Base-by-base conservation (phyloP, 2,888 invertebrate genomes). In the Lutraria lutraria region DNA sequence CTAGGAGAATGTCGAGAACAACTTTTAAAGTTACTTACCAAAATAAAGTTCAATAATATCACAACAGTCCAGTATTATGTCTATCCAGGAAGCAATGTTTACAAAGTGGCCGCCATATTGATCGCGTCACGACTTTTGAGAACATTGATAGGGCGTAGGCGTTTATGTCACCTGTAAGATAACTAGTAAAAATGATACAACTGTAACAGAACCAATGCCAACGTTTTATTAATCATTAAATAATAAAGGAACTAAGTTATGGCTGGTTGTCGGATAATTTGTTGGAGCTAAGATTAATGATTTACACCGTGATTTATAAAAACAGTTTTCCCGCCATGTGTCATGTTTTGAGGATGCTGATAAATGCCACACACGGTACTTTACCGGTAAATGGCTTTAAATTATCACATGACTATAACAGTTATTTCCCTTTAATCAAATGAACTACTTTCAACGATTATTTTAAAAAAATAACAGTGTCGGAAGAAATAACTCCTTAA, bases 11-110 rank as follows among this genome's bases (percentile, higher is more conserved):
- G 25, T 68, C 63, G n/a, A 68, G 21, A 68, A 68, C 25, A 25
- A 68, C 63, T 68, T 25, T 25, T 19, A 53, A 25, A 54, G 52
- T 2, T 53, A 52, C 52, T 52, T 81, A 81, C 54, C 52, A 19
- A n/a, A 12, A 43, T 43, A 43, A 43, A 43, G n/a, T 43, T 43
- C 43, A 53, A 54, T 15, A n/a, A 52, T 25, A 54, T 81, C 54
- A 81, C 81, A 53, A 81, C 16, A 63, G 8, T 83, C 68, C 13
- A 19, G 31, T 16, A 13, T 63, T n/a, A 25, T 34, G 31, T 19
- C 76, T 31, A 76, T 63, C 34, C 86, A 87, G 86, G 86, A 87
- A 87, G 86, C 85, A 82, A 82, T 82, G 82, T 87, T 87, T 82
- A 87, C 82, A 72, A 54, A 63, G 53, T 54, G 31, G 52, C 86